Evolutionary conservation across 2,113 vertebrate species (phyloP).

Genomic region (Grammomys dolichurus): DNA sequence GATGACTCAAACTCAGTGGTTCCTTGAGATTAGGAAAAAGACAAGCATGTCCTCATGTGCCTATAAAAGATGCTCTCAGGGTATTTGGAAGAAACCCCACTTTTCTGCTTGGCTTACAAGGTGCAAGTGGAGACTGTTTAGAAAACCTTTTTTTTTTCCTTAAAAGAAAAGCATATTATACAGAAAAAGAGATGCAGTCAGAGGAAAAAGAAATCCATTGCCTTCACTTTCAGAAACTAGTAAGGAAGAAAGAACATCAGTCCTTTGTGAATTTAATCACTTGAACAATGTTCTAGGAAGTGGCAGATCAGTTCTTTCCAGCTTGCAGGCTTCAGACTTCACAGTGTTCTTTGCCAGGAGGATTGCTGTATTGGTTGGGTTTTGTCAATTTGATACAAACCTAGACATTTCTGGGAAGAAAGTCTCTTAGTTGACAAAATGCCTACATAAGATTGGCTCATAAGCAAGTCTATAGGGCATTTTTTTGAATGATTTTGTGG

Average conservation of each 20-base stretch:
- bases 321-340: background rate
- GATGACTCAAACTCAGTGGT: background rate
- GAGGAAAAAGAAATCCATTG: background rate
- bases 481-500: background rate
- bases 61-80: background rate
- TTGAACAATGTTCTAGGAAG: background rate
- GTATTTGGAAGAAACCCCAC: background rate
- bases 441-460: background rate
- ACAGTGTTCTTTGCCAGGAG: background rate
- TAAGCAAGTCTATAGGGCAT: too few relatives aligned
- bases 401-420: background rate
- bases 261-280: background rate
- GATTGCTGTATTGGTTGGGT: background rate
- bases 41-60: background rate
- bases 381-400: background rate
- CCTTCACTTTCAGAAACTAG: background rate
- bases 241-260: background rate
- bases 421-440: background rate
- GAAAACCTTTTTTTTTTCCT: background rate
- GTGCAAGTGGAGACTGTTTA: background rate
- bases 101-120: background rate
- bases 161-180: accelerated
- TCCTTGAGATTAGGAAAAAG: constrained; percentile 45
- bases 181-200: background rate
- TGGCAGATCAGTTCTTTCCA: background rate